Evolutionary conservation across 2,888 invertebrate species (phyloP), one percentile per base, ranked within the genome.

Genomic region (Hypena proboscidalis): DNA sequence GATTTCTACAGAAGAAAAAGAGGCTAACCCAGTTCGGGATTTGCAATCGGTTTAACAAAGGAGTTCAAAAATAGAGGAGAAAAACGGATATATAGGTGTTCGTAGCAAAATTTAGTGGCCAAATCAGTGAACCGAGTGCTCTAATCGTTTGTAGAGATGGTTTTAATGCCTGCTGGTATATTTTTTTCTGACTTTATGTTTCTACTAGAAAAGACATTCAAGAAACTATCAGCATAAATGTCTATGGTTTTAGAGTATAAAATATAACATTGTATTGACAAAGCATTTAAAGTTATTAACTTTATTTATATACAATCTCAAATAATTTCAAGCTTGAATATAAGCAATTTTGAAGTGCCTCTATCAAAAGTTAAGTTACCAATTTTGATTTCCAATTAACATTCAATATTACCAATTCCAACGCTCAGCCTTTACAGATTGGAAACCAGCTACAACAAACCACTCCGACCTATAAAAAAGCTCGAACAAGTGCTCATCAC

Each of bases 401-500:
- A n/a, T n/a, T n/a, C n/a, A n/a, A n/a, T n/a, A n/a, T n/a, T n/a
- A n/a, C n/a, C n/a, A n/a, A n/a, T n/a, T n/a, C n/a, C n/a, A n/a
- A n/a, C n/a, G n/a, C n/a, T n/a, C n/a, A n/a, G n/a, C n/a, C n/a
- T n/a, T n/a, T n/a, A n/a, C n/a, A n/a, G n/a, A n/a, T n/a, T n/a
- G n/a, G n/a, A n/a, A n/a, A n/a, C n/a, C n/a, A n/a, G n/a, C n/a
- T n/a, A n/a, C n/a, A n/a, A n/a, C n/a, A n/a, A n/a, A n/a, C n/a
- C n/a, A n/a, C n/a, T n/a, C n/a, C n/a, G n/a, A n/a, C n/a, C 11
- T 14, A 25, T 8, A 27, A 19, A 27, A 32, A 15, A 26, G 8
- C 21, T 8, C 15, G 44, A 51, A 47, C 27, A 57, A 27, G 33
- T 31, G 20, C n/a, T 39, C 23, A n/a, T 33, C 49, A 42, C 37